phyloP scores from a whole-genome alignment of 2,888 invertebrate species.

The Peribatodes rhomboidaria region DNA sequence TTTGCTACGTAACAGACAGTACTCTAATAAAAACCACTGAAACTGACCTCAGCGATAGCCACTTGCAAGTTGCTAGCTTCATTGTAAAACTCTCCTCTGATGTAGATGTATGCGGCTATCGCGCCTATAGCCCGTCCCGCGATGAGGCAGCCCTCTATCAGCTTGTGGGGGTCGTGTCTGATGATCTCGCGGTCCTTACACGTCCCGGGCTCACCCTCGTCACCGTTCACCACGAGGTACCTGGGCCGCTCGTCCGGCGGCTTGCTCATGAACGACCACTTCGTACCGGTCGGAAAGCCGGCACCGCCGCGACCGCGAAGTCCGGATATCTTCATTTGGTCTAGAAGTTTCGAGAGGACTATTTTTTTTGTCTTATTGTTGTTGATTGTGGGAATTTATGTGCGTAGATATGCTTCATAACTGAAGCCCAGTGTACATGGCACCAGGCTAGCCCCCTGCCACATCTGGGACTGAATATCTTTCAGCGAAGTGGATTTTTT shows the following conservation, averaged over 20 bases:
- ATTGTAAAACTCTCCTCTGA: conserved; percentile 99
- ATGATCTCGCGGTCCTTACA: conserved; percentile 99
- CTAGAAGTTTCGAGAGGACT: conserved; percentile 75
- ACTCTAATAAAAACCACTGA: no score
- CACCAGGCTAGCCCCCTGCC: no score
- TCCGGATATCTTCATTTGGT: conserved; percentile 98
- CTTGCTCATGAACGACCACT: conserved; percentile 99
- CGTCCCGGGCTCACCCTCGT: conserved; percentile 99
- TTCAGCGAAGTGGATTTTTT: no score
- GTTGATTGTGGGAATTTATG: no score
- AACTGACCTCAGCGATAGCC: conserved; percentile 94
- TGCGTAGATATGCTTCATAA: no score
- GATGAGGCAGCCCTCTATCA: conserved; percentile 97
- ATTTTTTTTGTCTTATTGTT: neutral
- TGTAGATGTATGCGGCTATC: conserved; percentile 99
- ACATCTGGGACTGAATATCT: no score
- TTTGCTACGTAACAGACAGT: no score
- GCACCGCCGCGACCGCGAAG: conserved; percentile 99
- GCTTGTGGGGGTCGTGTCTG: conserved; percentile 99
- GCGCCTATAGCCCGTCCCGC: conserved; percentile 99
- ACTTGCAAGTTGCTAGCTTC: conserved; percentile 99
- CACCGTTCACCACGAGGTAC: conserved; percentile 99
- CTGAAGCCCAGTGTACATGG: no score
- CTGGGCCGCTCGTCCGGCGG: conserved; percentile 98
- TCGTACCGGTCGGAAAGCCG: conserved; percentile 99